A percentile compares a stretch with the other conserved stretches of the same genome.
Evolutionary conservation across 2,797 vertebrate genomes (phyloP).

Genomic region (Delichon dasypus): DNA sequence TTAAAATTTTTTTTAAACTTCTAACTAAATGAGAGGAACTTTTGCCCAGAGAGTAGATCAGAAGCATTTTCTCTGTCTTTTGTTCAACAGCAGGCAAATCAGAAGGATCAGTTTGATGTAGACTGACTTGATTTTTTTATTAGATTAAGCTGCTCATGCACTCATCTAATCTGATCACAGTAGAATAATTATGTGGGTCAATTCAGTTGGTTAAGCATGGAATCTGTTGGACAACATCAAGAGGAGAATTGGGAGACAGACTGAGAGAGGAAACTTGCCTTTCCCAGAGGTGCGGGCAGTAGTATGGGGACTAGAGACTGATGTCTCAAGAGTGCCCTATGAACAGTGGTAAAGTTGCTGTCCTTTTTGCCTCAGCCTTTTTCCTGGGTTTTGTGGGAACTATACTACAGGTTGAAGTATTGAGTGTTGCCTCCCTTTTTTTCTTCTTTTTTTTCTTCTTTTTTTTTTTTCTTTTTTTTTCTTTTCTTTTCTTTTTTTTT

Average conservation of each 20-base stretch:
- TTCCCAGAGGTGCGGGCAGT: neutral
- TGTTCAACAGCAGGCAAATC: neutral
- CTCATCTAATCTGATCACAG: neutral
- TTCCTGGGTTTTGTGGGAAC: neutral
- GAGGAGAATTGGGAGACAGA: neutral
- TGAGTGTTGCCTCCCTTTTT: neutral
- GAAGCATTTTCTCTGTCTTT: neutral
- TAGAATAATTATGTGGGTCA: neutral
- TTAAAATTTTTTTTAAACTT: neutral
- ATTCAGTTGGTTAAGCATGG: neutral
- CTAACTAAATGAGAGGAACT: neutral
- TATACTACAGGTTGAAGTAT: neutral
- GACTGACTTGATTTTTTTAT: neutral
- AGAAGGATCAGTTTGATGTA: neutral
- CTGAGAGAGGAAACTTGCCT: neutral
- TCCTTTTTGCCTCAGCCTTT: neutral
- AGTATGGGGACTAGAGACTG: neutral
- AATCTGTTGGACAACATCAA: neutral
- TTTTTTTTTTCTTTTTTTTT: neutral
- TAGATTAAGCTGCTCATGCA: neutral
- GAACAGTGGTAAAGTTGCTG: neutral
- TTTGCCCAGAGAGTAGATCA: neutral
- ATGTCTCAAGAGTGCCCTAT: neutral
- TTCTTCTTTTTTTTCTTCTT: neutral
- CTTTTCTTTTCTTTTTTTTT: neutral